Evolutionary conservation across 2,797 vertebrate genomes (phyloP), one percentile per base, ranked within the genome.

Genomic region (Siniperca scherzeri): DNA sequence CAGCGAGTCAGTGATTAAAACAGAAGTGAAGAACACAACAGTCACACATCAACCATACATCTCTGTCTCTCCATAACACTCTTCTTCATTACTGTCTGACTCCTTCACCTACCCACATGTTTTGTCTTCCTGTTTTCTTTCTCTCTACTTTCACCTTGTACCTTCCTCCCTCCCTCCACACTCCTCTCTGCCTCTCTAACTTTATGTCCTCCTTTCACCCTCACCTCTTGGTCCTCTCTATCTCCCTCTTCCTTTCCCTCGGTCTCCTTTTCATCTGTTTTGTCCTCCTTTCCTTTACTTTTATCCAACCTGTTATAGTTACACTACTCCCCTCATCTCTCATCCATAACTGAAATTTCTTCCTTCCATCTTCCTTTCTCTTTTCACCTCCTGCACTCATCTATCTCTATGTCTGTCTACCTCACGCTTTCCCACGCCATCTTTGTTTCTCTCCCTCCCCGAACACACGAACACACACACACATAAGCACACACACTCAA

Each of bases 1-100:
- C 77, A 30, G 36, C 10, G 21, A 87, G 46, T 17, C 21, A 61
- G 70, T 85, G 74, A 83, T 85, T 74, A 85, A 89, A 92, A 62
- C 64, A 70, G 83, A 82, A 81, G 71, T 62, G 74, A 74, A 75
- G 69, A 83, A 81, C 78, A 77, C 55, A 68, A 9, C 38, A 79
- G 74, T 85, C 78, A 55, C 83, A 70, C 71, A 77, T 89, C 87
- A 70, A 7, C 57, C 57, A 21, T 69, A 60, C 71, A 72, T 84
- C 77, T 79, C 85, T 70, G 66, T 75, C 77, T 67, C 84, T 77
- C 40, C 9, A 16, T 42, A 68, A 75, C 8, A 38, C 52, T 48
- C 67, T 36, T 76, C 73, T 82, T 82, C 73, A 66, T 83, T 67
- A 70, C 77, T 67, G 68, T 40, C 77, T 74, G 75, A 70, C 82